These are phyloP conservation scores for Microtus montanus DNA, from an alignment of 2,113 vertebrate species.

Conservation along the genomic window DNA sequence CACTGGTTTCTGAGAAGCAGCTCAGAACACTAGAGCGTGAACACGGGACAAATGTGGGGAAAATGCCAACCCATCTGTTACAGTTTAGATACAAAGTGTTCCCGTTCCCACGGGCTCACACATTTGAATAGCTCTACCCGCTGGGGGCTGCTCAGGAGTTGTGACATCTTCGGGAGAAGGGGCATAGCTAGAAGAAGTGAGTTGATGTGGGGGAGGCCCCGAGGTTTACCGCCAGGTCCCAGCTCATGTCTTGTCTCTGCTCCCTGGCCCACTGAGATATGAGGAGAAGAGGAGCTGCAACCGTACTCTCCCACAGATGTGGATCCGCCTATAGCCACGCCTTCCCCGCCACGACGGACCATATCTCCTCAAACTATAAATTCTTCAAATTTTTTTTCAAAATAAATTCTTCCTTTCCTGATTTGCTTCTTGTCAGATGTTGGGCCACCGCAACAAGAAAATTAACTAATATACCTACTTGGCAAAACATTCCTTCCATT, in stretches of 20 bases:
- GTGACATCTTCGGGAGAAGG: not conserved
- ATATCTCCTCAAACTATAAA: not conserved
- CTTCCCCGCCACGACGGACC: not conserved
- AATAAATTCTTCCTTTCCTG: not conserved
- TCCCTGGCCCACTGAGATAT: not conserved
- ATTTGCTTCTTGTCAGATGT: not conserved
- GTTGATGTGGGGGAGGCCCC: not conserved
- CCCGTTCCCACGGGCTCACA: not conserved
- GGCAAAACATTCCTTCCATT: not conserved
- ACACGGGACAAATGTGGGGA: not conserved
- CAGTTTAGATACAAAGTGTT: not conserved
- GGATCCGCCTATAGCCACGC: not conserved
- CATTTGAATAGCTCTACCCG: not conserved
- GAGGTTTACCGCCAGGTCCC: not conserved
- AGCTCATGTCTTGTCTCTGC: not conserved
- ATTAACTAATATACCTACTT: not conserved
- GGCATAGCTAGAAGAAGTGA: not conserved
- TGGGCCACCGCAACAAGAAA: not conserved
- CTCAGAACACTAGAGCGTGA: not conserved
- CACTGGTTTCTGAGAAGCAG: not conserved
- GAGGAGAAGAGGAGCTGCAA: not conserved
- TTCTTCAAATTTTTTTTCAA: not conserved
- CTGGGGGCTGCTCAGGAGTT: too few relatives aligned
- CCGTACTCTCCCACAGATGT: not conserved
- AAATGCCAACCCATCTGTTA: not conserved